Evolutionary conservation across 1,140 invertebrate genomes (phyloP), one percentile per base, ranked within the genome.

Genomic region (Calliopsis andreniformis): DNA sequence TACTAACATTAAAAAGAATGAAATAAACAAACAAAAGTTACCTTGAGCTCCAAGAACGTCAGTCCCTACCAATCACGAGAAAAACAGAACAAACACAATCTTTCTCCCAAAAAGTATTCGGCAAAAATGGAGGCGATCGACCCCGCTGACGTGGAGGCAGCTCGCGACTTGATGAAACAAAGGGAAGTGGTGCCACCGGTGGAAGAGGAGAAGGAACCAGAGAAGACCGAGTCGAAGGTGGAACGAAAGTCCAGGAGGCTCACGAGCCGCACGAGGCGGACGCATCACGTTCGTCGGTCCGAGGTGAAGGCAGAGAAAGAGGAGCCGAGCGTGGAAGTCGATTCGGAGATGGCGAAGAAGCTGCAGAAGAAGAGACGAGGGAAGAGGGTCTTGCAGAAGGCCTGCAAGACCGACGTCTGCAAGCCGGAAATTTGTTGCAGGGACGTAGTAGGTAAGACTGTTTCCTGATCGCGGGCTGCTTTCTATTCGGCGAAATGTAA

Each of bases 351-450:
- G 32, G 45, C 6, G 4, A 75, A 30, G 12, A 51, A 12, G 25
- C 28, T 28, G n/a, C 45, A 12, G 20, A 35, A n/a, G 53, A 72
- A 49, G 72, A 32, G n/a, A 18, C 70, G 43, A 39, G 28, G 16
- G 14, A 39, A 4, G n/a, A 70, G 63, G 30, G 78, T 72, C 28
- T 61, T 62, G 55, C 32, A 16, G 12, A 79, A 70, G 47, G 47
- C 49, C 25, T 85, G 82, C 55, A 16, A 39, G 16, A 25, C 51
- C 7, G 56, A 53, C 16, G 49, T 81, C 39, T 86, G 85, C 70
- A 45, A 78, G 32, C 83, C 76, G 66, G 58, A 80, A 76, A 73
- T 86, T 63, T 86, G 85, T 75, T 86, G 80, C 75, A 59, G 55
- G 10, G 70, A 82, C 28, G 4, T 66, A 16, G 53, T 55, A 71